Conservation (phyloP, 2,113 vertebrate species). For the Cinclus mexicanus region DNA sequence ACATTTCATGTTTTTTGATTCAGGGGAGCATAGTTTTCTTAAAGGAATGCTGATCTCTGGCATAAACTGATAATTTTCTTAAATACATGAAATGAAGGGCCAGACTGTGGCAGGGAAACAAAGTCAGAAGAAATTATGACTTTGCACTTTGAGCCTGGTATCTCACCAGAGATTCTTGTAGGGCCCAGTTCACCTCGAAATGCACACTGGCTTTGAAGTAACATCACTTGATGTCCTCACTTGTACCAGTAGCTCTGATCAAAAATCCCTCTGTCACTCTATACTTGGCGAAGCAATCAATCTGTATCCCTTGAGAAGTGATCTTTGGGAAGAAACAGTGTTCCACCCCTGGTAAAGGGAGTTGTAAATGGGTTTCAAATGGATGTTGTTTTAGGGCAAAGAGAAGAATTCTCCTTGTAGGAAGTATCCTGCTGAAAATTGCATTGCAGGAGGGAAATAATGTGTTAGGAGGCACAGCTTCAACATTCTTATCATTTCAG, state of each 20-base stretch:
- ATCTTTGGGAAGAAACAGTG: conserved; percentile 27
- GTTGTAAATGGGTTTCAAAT: conserved; percentile 59
- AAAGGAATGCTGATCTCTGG: conserved; percentile 3
- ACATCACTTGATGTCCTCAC: background rate
- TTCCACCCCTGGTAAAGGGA: conserved; percentile 19
- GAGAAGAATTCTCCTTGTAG: background rate
- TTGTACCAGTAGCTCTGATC: conserved; percentile 40
- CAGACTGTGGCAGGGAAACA: background rate
- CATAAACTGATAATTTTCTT: conserved; percentile 13
- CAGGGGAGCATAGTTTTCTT: background rate
- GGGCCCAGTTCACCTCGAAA: conserved; percentile 55
- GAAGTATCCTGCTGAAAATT: conserved; percentile 18
- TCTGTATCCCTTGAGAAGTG: conserved; percentile 42
- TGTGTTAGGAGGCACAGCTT: background rate
- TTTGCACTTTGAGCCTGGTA: background rate
- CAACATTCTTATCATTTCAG: background rate
- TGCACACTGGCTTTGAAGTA: conserved; percentile 21
- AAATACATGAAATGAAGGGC: background rate
- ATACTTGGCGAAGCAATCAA: conserved; percentile 56
- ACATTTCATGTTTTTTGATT: background rate
- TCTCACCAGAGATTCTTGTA: background rate
- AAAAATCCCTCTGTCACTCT: conserved; percentile 71
- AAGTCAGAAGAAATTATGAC: conserved; percentile 45
- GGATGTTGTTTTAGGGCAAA: conserved; percentile 17
- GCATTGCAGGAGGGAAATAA: background rate